Evolutionary conservation across 2,888 invertebrate genomes (phyloP).

Genomic region (Oxystoma pomonae): DNA sequence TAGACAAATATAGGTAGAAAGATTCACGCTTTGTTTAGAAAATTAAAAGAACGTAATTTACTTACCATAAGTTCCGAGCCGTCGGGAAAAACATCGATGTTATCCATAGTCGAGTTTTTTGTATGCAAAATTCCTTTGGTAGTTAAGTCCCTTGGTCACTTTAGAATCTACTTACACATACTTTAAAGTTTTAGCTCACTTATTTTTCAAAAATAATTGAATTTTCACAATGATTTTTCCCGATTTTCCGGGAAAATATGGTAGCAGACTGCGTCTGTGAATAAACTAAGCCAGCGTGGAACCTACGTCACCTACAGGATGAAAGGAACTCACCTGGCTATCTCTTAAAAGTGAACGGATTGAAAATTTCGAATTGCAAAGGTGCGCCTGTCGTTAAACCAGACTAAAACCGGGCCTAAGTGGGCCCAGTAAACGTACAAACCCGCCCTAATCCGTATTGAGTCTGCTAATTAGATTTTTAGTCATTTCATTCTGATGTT

Average conservation of each 20-base stretch:
- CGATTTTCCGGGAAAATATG: constrained; percentile 14
- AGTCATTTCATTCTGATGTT: neutral
- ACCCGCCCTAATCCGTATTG: neutral
- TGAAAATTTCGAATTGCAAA: neutral
- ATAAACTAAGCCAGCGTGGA: constrained; percentile 19
- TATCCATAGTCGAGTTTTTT: constrained; percentile 37
- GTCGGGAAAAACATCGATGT: constrained; percentile 42
- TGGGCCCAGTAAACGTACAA: too few species aligned
- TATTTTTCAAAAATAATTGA: constrained; percentile 4
- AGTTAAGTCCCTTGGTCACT: constrained; percentile 23
- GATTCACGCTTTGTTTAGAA: neutral
- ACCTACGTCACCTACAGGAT: constrained; percentile 18
- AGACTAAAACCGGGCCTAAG: neutral
- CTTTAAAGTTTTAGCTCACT: constrained; percentile 10
- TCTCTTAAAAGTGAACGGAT: constrained; percentile 1
- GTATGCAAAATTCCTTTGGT: constrained; percentile 33
- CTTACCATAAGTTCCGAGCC: constrained; percentile 43
- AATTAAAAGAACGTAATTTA: constrained; percentile 14
- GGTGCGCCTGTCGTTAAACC: neutral
- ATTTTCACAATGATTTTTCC: constrained; percentile 10
- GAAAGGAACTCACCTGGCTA: constrained; percentile 9
- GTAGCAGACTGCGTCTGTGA: constrained; percentile 9
- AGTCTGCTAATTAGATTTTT: neutral
- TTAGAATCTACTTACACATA: constrained; percentile 11
- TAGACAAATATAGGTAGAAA: too few species aligned